Evolutionary conservation across 2,797 vertebrate genomes (phyloP).

Genomic region (Luscinia megarhynchos): DNA sequence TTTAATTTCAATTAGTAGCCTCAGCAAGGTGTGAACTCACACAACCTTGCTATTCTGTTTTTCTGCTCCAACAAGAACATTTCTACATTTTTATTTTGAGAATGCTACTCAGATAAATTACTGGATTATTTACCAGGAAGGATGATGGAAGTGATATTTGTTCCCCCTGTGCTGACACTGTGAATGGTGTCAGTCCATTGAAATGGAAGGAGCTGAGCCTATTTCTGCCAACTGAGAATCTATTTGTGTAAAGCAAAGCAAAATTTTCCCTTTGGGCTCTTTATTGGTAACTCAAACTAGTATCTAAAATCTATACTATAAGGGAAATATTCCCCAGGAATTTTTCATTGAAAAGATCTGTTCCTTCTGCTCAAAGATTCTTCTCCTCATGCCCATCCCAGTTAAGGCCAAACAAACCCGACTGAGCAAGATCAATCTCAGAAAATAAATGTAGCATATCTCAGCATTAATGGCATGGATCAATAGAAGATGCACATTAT

Average conservation of each 20-base stretch:
- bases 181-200: neutral
- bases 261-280: neutral
- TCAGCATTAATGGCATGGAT: neutral
- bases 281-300: neutral
- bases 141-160: neutral
- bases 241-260: neutral
- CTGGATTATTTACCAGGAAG: neutral
- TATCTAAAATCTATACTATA: neutral
- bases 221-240: neutral
- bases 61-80: neutral
- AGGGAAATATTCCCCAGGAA: neutral
- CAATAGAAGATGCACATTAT: neutral
- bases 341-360: neutral
- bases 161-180: neutral
- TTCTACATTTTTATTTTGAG: neutral
- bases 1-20: constrained; percentile 3
- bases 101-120: neutral
- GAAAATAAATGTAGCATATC: neutral
- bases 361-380: neutral
- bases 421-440: neutral
- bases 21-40: constrained; percentile 21
- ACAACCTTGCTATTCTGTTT: neutral
- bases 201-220: neutral
- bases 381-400: neutral
- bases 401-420: neutral